Evolutionary conservation across 2,113 vertebrate species (phyloP), one percentile per base, ranked within the genome.

Genomic region (Oreochromis aureus): DNA sequence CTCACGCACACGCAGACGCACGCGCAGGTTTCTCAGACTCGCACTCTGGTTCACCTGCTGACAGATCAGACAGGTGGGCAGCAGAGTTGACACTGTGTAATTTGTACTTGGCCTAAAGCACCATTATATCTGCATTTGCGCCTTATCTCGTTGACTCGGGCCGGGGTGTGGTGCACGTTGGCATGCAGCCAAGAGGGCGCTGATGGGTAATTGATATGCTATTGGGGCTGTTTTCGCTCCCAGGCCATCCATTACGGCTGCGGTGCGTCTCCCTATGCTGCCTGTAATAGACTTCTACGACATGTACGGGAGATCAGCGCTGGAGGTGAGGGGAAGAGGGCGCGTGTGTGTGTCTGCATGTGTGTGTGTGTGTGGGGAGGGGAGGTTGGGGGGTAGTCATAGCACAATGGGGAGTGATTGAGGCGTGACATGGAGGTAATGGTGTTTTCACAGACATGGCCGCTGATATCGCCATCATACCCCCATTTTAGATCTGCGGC

Each of bases 181-280:
- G 91, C 90, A 83, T 82, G 89, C 66, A 58, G 91, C 92, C 93
- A 91, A 88, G 84, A 91, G 59, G 94, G 91, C 53, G 90, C 93
- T 93, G 95, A 96, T 95, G 94, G 95, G 95, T 95, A 95, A 96
- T 94, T 95, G 94, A 96, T 95, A 96, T 93, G 94, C 95, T 93
- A 92, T 93, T 89, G 95, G 86, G 89, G 90, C 87, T 92, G 91
- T 94, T 95, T 95, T 94, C 66, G 80, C 94, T 93, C 84, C 34
- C 80, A 92, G 95, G 91, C 92, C 92, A 95, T 96, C 90, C 92
- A 94, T 96, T 95, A 95, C 61, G 85, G 89, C 91, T 95, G 34
- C 80, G 73, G 54, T 63, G 86, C 87, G 82, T 89, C 92, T 93
- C 88, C 89, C 81, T 81, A 82, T 84, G 91, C 88, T 84, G 87